These are phyloP conservation scores for Smithornis capensis DNA, from an alignment of 2,113 vertebrate genomes.

Conservation along the genomic window DNA sequence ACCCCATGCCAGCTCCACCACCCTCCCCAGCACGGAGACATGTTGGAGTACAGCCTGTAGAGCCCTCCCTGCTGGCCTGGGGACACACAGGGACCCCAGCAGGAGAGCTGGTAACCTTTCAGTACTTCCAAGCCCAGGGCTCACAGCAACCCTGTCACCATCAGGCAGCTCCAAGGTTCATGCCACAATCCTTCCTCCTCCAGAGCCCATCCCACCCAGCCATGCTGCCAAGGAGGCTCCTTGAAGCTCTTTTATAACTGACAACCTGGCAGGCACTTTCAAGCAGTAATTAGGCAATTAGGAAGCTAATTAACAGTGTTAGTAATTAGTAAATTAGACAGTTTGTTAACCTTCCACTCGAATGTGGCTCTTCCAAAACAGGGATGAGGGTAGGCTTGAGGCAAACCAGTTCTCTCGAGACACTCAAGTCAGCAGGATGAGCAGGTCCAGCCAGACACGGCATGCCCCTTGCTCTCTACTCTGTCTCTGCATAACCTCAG, in stretches of 20 bases:
- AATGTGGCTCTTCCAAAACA: accelerated
- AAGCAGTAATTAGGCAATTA: background rate
- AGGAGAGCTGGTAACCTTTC: background rate
- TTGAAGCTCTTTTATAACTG: background rate
- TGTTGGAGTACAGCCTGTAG: accelerated
- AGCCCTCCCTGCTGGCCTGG: background rate
- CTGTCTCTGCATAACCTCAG: background rate
- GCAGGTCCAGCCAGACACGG: background rate
- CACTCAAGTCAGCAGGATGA: background rate
- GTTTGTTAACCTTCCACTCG: background rate
- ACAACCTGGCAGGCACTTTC: background rate
- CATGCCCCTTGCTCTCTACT: background rate
- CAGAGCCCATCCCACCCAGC: accelerated
- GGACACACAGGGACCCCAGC: accelerated
- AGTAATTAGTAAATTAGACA: background rate
- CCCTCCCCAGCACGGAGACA: accelerated
- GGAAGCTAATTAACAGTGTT: background rate
- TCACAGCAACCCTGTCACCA: background rate
- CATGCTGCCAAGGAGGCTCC: background rate
- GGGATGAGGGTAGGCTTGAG: background rate
- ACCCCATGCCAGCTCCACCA: background rate
- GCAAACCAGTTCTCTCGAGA: background rate
- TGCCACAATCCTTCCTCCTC: accelerated
- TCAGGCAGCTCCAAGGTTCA: background rate
- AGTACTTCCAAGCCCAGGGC: too few species aligned